Base-by-base conservation (phyloP, 2,113 vertebrate genomes). In the Urocolius indicus region DNA sequence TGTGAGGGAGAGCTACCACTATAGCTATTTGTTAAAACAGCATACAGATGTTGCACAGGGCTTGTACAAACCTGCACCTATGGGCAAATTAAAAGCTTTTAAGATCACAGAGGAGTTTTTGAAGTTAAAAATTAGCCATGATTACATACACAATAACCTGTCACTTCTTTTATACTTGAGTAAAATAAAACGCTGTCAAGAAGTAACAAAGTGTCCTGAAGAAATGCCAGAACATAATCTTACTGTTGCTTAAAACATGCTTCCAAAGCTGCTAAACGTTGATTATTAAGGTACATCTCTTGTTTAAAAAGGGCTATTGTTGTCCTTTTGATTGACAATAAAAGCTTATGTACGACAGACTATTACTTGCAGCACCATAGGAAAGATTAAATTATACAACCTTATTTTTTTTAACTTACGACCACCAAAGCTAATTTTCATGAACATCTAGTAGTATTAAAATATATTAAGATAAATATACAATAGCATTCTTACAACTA, bases 11-110 rank as follows among this genome's bases (percentile, higher is more conserved):
- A 87, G 41, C 76, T 84, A 89, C 52, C 26, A 32, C 76, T 93
- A 13, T 22, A 91, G 93, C 67, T 96, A 59, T 91, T 89, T 59
- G 76, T 89, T 96, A 96, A 95, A 96, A 95, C 51, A 26, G 76
- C 7, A 3, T 92, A 75, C 96, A 97, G 96, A 97, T 96, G 96
- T 95, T 94, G 57, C 87, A 63, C 43, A n/a, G 96, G 88, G 77
- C 97, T 95, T 98, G 98, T 97, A 96, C 96, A 95, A 97, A 98
- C 98, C 95, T 98, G 97, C 89, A 93, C 95, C 92, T 94, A 91
- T 81, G 96, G 97, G 97, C 96, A 98, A 98, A 98, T 98, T 97
- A 98, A 97, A 98, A 97, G 98, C 96, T 97, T 98, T 98, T 96
- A 98, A 97, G 97, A 97, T 96, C 97, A 97, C 96, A 98, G 97